These are phyloP conservation scores for Stenurella melanura DNA, from an alignment of 2,888 invertebrate genomes.

Conservation along the genomic window DNA sequence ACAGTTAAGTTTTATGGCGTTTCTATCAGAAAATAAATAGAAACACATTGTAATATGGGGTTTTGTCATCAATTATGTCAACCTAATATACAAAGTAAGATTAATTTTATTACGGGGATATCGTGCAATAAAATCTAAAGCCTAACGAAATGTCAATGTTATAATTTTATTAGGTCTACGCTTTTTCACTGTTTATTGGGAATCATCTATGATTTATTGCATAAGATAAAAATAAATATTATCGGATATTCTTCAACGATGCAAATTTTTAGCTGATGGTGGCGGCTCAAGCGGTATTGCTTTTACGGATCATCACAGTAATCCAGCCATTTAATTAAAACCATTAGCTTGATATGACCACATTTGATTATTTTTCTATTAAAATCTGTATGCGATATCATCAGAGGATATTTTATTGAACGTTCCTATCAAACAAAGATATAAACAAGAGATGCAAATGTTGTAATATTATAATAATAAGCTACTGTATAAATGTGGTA, in stretches of 20 bases:
- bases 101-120: conserved; percentile 52
- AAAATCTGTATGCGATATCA: not conserved
- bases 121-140: conserved; percentile 51
- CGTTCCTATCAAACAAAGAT: not conserved
- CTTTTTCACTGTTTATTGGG: conserved; percentile 43
- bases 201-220: conserved; percentile 47
- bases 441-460: not conserved
- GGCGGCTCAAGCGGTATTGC: not conserved
- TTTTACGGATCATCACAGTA: not conserved
- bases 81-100: conserved; percentile 49
- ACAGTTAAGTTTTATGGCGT: conserved; percentile 56
- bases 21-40: conserved; percentile 56
- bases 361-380: not conserved
- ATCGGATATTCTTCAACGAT: conserved; percentile 18
- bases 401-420: not conserved
- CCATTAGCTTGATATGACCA: not conserved
- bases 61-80: conserved; percentile 49
- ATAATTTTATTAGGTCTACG: conserved; percentile 48
- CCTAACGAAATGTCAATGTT: conserved; percentile 47
- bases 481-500: too few species aligned
- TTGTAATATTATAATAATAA: too few species aligned
- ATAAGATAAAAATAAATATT: conserved; percentile 39
- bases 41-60: conserved; percentile 50
- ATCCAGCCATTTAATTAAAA: conserved; percentile 17
- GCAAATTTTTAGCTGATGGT: conserved; percentile 21